Base-by-base conservation (phyloP, 2,888 invertebrate genomes). In the Drosophila quasianomalipes region DNA sequence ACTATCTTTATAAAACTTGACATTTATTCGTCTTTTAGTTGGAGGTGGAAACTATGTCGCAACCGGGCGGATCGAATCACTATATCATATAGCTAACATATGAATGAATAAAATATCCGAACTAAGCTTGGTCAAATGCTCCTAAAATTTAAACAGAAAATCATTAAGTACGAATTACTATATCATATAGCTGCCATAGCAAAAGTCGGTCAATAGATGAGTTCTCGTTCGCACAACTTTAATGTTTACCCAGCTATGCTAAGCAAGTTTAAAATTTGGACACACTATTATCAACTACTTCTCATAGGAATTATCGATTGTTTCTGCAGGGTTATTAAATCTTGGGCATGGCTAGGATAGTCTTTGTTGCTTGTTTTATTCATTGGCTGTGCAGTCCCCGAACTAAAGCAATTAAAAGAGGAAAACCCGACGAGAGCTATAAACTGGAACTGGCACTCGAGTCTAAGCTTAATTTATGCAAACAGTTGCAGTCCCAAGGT, bases 321-420 rank as follows among this genome's bases (percentile, higher is more conserved):
- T 22, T n/a, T n/a, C 12, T 44, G 22, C 6, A 22, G 44, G 12
- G 5, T n/a, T n/a, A n/a, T 22, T 44, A 7, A 22, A 22, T 44
- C 22, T 22, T 22, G 1, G 44, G 14, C 6, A 1, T 6, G 12
- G 1, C 22, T 14, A 7, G 14, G 44, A 44, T 7, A 7, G 14
- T 22, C 7, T 47, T 22, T 47, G 7, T 16, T 14, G 22, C 12
- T 12, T 16, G 33, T 35, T 9, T 30, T 53, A 3, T 33, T 1
- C 30, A 47, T 59, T 61, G 64, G 67, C 58, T 53, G 16, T 51
- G 49, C 70, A 72, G 63, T 57, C 33, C 58, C 72, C 63, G 58
- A 67, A 82, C 79, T 81, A 72, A 87, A 81, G 79, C 81, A 87
- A 85, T 84, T 84, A 74, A 81, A 74, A 72, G 72, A 74, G 61